Evolutionary conservation across 1,140 invertebrate genomes (phyloP).

Genomic region (Leptinotarsa texana): DNA sequence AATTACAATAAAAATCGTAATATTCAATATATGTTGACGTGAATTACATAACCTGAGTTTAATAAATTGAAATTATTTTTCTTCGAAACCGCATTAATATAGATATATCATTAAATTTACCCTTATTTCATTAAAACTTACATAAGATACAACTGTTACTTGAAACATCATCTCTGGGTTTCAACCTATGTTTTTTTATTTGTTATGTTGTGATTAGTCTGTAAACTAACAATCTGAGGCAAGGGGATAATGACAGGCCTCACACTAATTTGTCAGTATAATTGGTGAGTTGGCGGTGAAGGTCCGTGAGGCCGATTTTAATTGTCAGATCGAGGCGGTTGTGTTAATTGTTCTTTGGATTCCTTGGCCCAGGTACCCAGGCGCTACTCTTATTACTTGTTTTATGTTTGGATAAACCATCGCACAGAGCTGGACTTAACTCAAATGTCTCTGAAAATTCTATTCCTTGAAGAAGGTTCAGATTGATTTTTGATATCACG

Average conservation of each 20-base stretch:
- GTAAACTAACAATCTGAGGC: background rate
- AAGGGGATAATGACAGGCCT: background rate
- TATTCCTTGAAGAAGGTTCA: too few relatives aligned
- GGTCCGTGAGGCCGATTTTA: background rate
- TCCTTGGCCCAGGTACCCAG: background rate
- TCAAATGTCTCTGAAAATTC: too few relatives aligned
- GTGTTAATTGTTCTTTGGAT: background rate
- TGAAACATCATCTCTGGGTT: background rate
- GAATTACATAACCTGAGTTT: too few relatives aligned
- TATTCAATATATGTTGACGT: too few relatives aligned
- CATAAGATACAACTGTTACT: background rate
- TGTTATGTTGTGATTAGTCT: background rate
- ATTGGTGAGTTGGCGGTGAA: conserved; percentile 5
- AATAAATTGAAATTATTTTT: too few relatives aligned
- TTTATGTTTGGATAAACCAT: too few relatives aligned
- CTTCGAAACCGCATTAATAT: too few relatives aligned
- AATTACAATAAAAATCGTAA: too few relatives aligned
- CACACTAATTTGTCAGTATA: conserved; percentile 8
- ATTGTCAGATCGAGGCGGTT: conserved; percentile 2
- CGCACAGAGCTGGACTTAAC: too few relatives aligned
- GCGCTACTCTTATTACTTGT: background rate
- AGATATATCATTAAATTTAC: too few relatives aligned
- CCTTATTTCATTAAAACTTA: too few relatives aligned
- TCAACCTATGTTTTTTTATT: background rate
- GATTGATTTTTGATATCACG: too few relatives aligned